These are phyloP conservation scores for Rissa tridactyla DNA, from an alignment of 2,113 vertebrate genomes.

Conservation along the genomic window DNA sequence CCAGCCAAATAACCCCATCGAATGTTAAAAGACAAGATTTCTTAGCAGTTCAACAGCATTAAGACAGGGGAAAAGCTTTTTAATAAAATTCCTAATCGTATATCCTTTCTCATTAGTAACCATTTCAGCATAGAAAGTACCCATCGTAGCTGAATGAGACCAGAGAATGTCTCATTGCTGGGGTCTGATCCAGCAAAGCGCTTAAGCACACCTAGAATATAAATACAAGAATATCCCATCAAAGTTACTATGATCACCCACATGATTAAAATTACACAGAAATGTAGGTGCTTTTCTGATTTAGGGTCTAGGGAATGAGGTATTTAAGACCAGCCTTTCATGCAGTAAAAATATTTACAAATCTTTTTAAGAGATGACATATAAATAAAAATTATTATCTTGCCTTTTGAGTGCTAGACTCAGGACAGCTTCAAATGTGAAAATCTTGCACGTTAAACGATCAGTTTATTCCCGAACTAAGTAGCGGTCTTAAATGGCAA, in stretches of 20 bases:
- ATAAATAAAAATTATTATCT: constrained; percentile 37
- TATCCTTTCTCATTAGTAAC: constrained; percentile 34
- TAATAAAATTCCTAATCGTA: constrained; percentile 47
- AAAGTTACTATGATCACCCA: background rate
- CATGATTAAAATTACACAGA: background rate
- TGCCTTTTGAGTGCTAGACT: constrained; percentile 53
- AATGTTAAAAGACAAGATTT: constrained; percentile 62
- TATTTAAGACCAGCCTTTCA: background rate
- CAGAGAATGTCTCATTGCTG: background rate
- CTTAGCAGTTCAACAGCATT: constrained; percentile 45
- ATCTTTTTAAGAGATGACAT: constrained; percentile 48
- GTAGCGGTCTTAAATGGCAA: constrained; percentile 65
- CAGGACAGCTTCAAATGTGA: constrained; percentile 43
- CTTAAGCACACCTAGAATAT: background rate
- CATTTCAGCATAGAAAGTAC: background rate
- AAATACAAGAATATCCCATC: background rate
- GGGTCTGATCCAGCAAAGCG: background rate
- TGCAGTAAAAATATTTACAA: constrained; percentile 60
- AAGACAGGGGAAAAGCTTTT: background rate
- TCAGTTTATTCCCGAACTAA: constrained; percentile 59
- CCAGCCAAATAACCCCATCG: constrained; percentile 45
- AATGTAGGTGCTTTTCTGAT: background rate
- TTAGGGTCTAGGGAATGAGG: background rate
- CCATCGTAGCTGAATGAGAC: background rate
- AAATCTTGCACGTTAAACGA: constrained; percentile 53